A percentile compares a stretch with the other conserved stretches of the same genome.
phyloP scores from a whole-genome alignment of 2,888 invertebrate species.

The Cataglyphis altisquamis region DNA sequence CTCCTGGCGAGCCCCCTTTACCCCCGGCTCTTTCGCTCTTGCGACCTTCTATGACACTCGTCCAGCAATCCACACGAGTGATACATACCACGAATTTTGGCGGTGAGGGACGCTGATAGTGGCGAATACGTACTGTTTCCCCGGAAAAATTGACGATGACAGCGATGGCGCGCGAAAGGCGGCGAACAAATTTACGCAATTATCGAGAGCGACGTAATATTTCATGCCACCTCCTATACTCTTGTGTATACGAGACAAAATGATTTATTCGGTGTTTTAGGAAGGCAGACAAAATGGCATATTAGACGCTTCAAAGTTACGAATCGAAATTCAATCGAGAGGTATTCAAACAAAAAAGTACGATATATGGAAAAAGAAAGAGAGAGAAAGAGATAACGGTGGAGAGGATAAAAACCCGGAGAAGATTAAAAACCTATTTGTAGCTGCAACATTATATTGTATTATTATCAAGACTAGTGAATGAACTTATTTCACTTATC shows the following conservation, averaged over 20 bases:
- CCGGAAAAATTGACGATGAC: conserved; percentile 68
- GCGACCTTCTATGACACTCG: conserved; percentile 57
- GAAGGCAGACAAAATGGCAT: neutral
- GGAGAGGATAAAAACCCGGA: neutral
- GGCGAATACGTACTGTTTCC: conserved; percentile 62
- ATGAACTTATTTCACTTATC: conserved; percentile 43
- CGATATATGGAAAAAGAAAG: neutral
- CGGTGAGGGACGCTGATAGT: conserved; percentile 39
- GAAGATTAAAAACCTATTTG: neutral
- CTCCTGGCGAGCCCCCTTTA: conserved; percentile 45
- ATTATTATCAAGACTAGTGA: conserved; percentile 42
- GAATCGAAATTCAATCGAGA: neutral
- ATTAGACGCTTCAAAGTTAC: neutral
- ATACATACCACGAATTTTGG: conserved; percentile 75
- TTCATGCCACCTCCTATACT: neutral
- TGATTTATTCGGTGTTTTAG: neutral
- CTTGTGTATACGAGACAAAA: conserved; percentile 11
- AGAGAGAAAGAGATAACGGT: neutral
- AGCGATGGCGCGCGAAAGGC: conserved; percentile 50
- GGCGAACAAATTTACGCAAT: conserved; percentile 40
- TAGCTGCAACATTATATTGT: neutral
- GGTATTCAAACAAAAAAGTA: neutral
- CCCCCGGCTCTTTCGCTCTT: conserved; percentile 56
- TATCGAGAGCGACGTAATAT: conserved; percentile 30
- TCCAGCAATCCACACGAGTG: conserved; percentile 62